Conservation (phyloP, 2,888 invertebrate species). For the Strigamia transsilvanica region DNA sequence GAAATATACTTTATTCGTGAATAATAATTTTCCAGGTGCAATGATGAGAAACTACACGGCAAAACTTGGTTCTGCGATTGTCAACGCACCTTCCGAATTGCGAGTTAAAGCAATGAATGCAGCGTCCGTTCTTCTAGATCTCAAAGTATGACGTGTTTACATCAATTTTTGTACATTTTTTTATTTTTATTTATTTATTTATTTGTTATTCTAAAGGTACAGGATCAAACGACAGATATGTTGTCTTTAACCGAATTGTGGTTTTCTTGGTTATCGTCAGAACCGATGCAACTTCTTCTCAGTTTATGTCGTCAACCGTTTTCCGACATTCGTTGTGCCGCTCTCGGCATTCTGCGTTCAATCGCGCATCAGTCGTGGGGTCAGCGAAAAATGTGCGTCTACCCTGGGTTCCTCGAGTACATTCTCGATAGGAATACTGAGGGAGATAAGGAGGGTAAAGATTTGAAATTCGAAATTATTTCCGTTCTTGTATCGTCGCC, state of each 20-base stretch:
- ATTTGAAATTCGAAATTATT: conserved; percentile 78
- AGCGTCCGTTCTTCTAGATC: conserved; percentile 62
- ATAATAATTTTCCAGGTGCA: conserved; percentile 61
- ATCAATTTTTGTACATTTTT: neutral
- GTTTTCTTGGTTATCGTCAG: conserved; percentile 69
- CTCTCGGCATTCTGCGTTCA: conserved; percentile 73
- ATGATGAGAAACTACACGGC: conserved; percentile 70
- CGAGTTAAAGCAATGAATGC: conserved; percentile 75
- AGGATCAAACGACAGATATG: conserved; percentile 65
- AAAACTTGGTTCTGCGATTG: conserved; percentile 70
- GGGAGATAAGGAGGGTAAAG: conserved; percentile 75
- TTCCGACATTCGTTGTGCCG: conserved; percentile 76
- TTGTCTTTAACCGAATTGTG: conserved; percentile 70
- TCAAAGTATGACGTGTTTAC: conserved; percentile 51
- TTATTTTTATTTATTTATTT: neutral
- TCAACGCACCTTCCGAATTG: conserved; percentile 72
- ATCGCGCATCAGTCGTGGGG: conserved; percentile 82
- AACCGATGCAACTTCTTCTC: conserved; percentile 72
- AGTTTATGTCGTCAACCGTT: conserved; percentile 80
- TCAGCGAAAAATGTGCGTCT: conserved; percentile 74
- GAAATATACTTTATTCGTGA: neutral
- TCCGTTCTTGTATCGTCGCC: conserved; percentile 69
- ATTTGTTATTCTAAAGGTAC: conserved; percentile 59
- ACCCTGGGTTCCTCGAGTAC: conserved; percentile 80
- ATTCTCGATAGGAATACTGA: conserved; percentile 78